Base-by-base conservation (phyloP, 2,113 vertebrate genomes). In the Poecile atricapillus region DNA sequence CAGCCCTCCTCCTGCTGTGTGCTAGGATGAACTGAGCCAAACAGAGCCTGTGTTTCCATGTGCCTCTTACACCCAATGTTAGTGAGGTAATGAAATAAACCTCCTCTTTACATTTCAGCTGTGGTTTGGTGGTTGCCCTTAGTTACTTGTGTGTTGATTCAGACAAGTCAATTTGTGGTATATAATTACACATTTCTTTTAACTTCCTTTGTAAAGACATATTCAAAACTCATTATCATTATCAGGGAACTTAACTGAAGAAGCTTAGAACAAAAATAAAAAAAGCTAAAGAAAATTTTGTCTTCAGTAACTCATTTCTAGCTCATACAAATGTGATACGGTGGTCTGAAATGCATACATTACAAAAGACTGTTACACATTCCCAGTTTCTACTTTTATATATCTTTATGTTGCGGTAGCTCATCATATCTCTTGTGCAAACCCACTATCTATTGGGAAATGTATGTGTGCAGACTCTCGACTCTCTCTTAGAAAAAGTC, bases 11-110 rank as follows among this genome's bases (percentile, higher is more conserved):
- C 18, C 39, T 68, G 3, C 27, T 52, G 27, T 33, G 15, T 0
- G 0, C 28, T 23, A 9, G 18, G 27, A 39, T 46, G 33, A 33
- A 6, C 33, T 39, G 46, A 87, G 46, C 18, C 2, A 0, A 37
- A 15, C 0, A 0, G 18, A 52, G 12, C 18, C 33, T 7, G 7
- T 15, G 27, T 1, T 77, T 46, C 22, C 0, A 0, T 2, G 0
- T 30, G 37, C 33, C 17, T 59, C 17, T 44, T 33, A 46, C 1
- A 0, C 39, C 27, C 18, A 59, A 4, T 0, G 0, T 37, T 39
- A 28, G 15, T 1, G 8, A 53, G 15, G 39, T 15, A 69, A 46
- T 39, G 39, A 53, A 60, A 60, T 53, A 60, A 60, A 78, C 23
- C 52, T 58, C 31, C 52, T 43, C 21, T 24, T 56, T 17, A 31